phyloP scores from a whole-genome alignment of 2,113 vertebrate genomes.

The Muntiacus muntjak region DNA sequence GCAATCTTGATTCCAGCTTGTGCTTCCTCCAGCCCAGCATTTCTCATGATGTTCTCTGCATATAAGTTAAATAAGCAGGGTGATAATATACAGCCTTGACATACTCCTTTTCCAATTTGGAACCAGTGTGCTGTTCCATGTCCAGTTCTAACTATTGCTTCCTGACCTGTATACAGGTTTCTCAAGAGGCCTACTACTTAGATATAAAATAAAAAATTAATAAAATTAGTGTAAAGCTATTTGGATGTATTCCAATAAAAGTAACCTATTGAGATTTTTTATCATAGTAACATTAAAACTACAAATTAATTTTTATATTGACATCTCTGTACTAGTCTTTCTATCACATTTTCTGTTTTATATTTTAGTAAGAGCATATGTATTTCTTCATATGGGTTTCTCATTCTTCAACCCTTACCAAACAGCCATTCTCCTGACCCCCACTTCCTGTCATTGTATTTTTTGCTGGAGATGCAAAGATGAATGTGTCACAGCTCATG shows the following conservation, averaged over 20 bases:
- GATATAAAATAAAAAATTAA: background rate
- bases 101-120: background rate
- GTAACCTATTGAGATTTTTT: background rate
- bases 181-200: background rate
- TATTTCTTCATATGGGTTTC: background rate
- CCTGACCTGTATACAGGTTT: background rate
- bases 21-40: background rate
- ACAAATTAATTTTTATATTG: background rate
- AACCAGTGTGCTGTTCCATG: background rate
- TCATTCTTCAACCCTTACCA: background rate
- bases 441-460: background rate
- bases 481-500: background rate
- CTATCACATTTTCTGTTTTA: background rate
- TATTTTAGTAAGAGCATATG: background rate
- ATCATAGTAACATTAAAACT: conserved; percentile 17
- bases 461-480: background rate
- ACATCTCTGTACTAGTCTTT: background rate
- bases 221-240: background rate
- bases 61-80: background rate
- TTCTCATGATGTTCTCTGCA: background rate
- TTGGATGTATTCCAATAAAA: conserved; percentile 27
- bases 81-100: background rate
- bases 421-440: background rate
- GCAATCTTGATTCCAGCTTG: background rate
- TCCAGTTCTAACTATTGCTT: background rate